Evolutionary conservation across 2,113 vertebrate genomes (phyloP).

Genomic region (Passerina amoena): DNA sequence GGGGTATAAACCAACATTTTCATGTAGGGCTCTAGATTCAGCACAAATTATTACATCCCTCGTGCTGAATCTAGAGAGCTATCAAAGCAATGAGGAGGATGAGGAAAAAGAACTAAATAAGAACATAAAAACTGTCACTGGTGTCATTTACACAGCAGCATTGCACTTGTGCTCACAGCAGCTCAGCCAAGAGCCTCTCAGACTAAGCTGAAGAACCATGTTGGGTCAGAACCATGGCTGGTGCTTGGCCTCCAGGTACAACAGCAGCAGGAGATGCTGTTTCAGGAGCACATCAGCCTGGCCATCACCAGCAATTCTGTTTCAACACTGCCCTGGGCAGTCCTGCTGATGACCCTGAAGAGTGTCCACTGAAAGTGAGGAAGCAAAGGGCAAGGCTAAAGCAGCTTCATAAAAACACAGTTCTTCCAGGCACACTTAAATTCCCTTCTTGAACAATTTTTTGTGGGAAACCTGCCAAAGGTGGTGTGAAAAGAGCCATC

Average conservation of each 20-base stretch:
- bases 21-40: background rate
- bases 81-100: background rate
- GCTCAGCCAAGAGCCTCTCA: background rate
- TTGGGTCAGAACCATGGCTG: background rate
- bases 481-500: background rate
- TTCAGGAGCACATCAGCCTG: accelerated
- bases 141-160: background rate
- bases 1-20: background rate
- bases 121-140: background rate
- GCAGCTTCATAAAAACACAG: background rate
- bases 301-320: background rate
- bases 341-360: background rate
- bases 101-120: background rate
- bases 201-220: background rate
- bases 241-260: background rate
- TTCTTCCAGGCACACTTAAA: background rate
- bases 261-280: background rate
- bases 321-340: background rate
- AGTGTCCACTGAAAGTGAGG: background rate
- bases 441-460: background rate
- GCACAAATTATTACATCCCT: background rate
- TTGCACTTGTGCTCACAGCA: background rate
- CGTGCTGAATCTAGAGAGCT: background rate
- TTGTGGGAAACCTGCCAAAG: background rate
- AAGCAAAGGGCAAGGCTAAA: background rate